These are phyloP conservation scores for Leptobrachium leishanense DNA, from an alignment of 2,113 vertebrate species.

Conservation along the genomic window DNA sequence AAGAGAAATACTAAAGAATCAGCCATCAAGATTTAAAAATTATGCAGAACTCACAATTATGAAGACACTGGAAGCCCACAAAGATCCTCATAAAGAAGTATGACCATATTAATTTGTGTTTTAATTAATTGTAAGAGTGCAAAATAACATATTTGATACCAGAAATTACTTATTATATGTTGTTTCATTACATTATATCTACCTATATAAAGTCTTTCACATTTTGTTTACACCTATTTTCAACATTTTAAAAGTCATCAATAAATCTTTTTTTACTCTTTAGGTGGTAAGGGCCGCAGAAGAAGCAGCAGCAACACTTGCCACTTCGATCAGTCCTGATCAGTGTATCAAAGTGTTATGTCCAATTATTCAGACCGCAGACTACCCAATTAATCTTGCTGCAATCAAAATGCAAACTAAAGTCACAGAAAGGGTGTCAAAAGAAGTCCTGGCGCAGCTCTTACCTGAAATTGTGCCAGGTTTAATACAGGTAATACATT, in stretches of 20 bases:
- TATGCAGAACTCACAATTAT: conserved; percentile 96
- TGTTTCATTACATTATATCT: too few relatives aligned
- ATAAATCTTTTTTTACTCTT: conserved; percentile 37
- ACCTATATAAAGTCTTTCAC: too few relatives aligned
- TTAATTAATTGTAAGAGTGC: background rate
- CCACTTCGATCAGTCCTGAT: conserved; percentile 90
- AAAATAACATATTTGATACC: background rate
- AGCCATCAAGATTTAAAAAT: conserved; percentile 95
- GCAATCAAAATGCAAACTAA: conserved; percentile 98
- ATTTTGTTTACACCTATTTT: background rate
- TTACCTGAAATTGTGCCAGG: conserved; percentile 94
- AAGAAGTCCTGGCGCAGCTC: conserved; percentile 79
- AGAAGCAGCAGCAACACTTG: conserved; percentile 88
- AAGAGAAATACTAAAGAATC: conserved; percentile 89
- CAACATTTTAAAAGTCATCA: background rate
- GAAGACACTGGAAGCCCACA: conserved; percentile 94
- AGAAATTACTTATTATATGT: too few relatives aligned
- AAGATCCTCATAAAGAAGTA: conserved; percentile 94
- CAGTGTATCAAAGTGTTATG: conserved; percentile 96
- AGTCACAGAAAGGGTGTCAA: conserved; percentile 87
- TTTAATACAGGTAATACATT: conserved; percentile 76
- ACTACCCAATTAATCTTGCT: conserved; percentile 93
- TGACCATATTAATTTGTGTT: background rate
- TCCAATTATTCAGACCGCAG: conserved; percentile 94
- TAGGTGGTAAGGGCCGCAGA: conserved; percentile 93